Base-by-base conservation (phyloP, 2,797 vertebrate genomes). In the Serranus cabrilla region DNA sequence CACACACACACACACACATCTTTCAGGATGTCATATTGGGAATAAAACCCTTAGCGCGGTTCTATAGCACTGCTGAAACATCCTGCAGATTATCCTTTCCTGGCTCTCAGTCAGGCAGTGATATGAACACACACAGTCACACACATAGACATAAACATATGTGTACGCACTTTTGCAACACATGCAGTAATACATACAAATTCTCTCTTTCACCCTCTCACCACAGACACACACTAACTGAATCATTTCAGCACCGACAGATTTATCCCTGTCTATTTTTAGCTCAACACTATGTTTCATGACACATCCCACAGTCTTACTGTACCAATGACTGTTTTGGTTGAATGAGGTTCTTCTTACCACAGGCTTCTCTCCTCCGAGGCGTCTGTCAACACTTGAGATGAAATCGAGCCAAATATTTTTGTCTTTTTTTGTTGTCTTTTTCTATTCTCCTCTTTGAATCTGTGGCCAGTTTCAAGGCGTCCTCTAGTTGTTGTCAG, bases 251-350 rank as follows among this genome's bases (percentile, higher is more conserved):
- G 42, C 71, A 58, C 59, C 2, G 45, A 76, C 78, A 78, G 90
- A 90, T 89, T 88, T 86, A 91, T 90, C 74, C 72, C 43, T 9
- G 17, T 71, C 83, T 93, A 93, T 92, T 91, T 92, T 87, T 93
- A 94, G 90, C 81, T 54, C 12, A 5, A 43, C 76, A 80, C 69
- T 67, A 58, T 82, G 64, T 88, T 89, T 82, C 71, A 78, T 90
- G 89, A 89, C 83, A 87, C 85, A 81, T 84, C 80, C 74, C 68
- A 81, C 75, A 55, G 76, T 80, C 76, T 71, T 17, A 78, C 78
- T 87, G 78, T 85, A 85, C 70, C 70, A 54, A 37, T 61, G 76
- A 79, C 77, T 80, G 85, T 76, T 86, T 83, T 61, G 64, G 77
- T 60, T 86, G 75, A 80, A 70, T 52, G 72, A 40, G 77, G 72